A percentile compares a stretch with the other conserved stretches of the same genome.
These are phyloP conservation scores for Latrodectus elegans DNA, from an alignment of 2,888 invertebrate genomes.

Conservation along the genomic window DNA sequence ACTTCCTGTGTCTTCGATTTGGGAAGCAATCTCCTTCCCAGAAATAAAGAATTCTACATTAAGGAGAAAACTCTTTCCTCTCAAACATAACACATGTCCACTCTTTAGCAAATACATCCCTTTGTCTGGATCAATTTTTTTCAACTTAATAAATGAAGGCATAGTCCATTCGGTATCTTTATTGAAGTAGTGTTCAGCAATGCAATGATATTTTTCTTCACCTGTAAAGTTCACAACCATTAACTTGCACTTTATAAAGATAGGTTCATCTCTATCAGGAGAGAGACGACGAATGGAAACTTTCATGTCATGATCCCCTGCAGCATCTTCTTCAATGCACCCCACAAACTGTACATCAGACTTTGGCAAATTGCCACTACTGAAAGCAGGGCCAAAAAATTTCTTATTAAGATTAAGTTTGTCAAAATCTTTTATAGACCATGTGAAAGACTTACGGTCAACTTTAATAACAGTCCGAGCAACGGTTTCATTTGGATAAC, in stretches of 20 bases:
- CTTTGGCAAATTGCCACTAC: neutral
- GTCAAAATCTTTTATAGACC: neutral
- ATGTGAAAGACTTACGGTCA: constrained; percentile 9
- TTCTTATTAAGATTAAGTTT: neutral
- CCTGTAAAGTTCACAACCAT: neutral
- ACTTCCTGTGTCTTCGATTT: constrained; percentile 2
- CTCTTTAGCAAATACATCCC: neutral
- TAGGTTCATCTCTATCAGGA: constrained; percentile 9
- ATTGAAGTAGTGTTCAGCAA: constrained; percentile 5
- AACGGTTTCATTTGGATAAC: constrained; percentile 7
- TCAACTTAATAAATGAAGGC: constrained; percentile 6
- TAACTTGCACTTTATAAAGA: constrained; percentile 17
- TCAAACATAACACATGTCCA: neutral
- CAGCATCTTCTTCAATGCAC: neutral
- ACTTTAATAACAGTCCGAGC: constrained; percentile 21
- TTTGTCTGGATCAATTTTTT: neutral
- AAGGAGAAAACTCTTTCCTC: neutral
- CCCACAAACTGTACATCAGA: constrained; percentile 12
- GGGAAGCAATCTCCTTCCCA: neutral
- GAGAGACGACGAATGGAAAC: constrained; percentile 6
- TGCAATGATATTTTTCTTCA: too few relatives aligned
- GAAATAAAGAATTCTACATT: constrained; percentile 13
- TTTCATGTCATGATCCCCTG: neutral
- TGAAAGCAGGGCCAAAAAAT: constrained; percentile 15
- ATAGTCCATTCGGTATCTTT: constrained; percentile 14